These are phyloP conservation scores for Spondyliosoma cantharus DNA, from an alignment of 2,797 vertebrate genomes.

Conservation along the genomic window DNA sequence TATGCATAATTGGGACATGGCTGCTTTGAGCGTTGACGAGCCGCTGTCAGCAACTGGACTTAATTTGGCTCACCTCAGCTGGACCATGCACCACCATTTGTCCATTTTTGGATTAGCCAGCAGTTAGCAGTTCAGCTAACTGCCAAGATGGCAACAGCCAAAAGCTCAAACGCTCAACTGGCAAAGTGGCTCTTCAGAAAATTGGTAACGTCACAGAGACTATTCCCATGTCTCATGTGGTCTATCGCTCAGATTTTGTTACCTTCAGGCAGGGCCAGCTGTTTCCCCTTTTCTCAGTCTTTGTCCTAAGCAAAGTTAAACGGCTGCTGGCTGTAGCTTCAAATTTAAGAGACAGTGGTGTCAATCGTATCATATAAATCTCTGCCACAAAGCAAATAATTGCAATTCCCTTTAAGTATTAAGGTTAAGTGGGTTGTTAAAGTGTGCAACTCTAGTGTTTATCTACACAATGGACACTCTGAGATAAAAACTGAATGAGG, in stretches of 20 bases:
- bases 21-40: no score
- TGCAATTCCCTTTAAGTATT: not conserved
- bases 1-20: no score
- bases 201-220: no score
- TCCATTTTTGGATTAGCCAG: no score
- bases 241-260: not conserved
- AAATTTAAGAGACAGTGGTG: not conserved
- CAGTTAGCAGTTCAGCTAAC: no score
- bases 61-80: no score
- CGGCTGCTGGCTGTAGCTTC: not conserved
- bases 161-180: no score
- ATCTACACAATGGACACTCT: not conserved
- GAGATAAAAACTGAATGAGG: not conserved
- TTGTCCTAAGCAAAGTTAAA: conserved; percentile 1
- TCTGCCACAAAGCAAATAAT: not conserved
- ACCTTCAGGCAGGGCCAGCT: not conserved
- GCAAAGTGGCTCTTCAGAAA: no score
- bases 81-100: no score
- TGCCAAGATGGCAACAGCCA: no score
- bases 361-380: not conserved
- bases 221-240: no score
- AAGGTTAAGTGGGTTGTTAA: not conserved
- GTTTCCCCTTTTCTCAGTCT: not conserved
- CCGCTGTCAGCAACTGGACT: no score
- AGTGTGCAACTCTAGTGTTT: not conserved